Evolutionary conservation across 2,113 vertebrate species (phyloP), one percentile per base, ranked within the genome.

Genomic region (Orycteropus afer): DNA sequence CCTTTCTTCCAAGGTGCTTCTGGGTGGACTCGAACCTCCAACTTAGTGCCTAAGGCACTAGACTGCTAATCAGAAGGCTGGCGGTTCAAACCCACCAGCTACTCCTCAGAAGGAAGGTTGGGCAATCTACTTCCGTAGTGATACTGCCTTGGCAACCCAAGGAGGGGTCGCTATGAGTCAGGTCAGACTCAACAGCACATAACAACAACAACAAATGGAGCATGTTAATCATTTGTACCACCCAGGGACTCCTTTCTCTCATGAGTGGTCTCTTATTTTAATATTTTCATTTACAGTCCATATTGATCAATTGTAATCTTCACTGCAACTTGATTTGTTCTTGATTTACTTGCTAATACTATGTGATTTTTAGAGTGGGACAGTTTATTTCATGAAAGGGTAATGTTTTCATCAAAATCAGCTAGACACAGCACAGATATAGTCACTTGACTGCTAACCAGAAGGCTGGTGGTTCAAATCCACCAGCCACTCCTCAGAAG

Each of bases 341-440:
- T 89, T 90, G 83, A 82, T 61, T 86, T 51, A 86, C 74, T 81
- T 90, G 34, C 27, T 95, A 76, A 78, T 76, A 45, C 23, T 53
- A 3, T 63, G 25, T 61, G 37, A 29, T 67, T 80, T 71, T 87
- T 77, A 92, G 29, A 87, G 18, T 25, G 22, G 9, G 18, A 63
- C 18, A 81, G 3, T 55, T 90, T 89, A 83, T 85, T 84, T 95
- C 27, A 42, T 84, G 15, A 83, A 90, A 92, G 69, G 47, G 14
- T 27, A 23, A 32, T 37, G 7, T 86, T 88, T 89, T 42, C 34
- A 22, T 89, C 73, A 95, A 96, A 86, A 53, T 53, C 45, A 89
- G 22, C 51, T 59, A 42, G 67, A 73, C 9, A n/a, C 17, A 89
- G 63, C 9, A n/a, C 17, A 89, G 63, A 78, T 63, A 0, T 47